Evolutionary conservation across 2,797 vertebrate genomes (phyloP).

Genomic region (Coregonus ussuriensis): DNA sequence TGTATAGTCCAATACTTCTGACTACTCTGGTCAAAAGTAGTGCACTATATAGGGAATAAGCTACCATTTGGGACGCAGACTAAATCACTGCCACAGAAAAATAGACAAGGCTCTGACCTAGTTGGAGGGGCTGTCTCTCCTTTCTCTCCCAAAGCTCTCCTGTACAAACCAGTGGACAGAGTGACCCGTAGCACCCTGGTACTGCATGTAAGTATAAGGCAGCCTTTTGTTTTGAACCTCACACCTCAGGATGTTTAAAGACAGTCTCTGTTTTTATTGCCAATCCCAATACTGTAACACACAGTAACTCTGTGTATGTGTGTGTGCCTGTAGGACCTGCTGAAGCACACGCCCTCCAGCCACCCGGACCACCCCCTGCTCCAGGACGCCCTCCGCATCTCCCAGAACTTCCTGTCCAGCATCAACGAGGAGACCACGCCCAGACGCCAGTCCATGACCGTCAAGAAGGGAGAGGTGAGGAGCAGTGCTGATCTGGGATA

Average conservation of each 20-base stretch:
- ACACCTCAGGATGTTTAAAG: no score
- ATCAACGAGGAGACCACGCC: constrained; percentile 98
- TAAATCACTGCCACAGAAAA: no score
- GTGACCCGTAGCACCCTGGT: constrained; percentile 67
- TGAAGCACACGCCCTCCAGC: constrained; percentile 92
- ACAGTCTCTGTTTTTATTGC: no score
- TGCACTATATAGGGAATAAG: constrained; percentile 73
- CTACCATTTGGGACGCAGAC: background rate
- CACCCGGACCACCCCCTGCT: constrained; percentile 92
- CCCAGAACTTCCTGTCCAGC: constrained; percentile 98
- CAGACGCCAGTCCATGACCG: constrained; percentile 91
- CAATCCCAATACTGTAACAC: no score
- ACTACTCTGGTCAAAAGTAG: no score
- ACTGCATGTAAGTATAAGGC: constrained; percentile 86
- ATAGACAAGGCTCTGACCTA: no score
- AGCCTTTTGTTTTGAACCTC: background rate
- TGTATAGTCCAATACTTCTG: no score
- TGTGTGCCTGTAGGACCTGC: constrained; percentile 53
- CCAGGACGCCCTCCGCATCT: constrained; percentile 94
- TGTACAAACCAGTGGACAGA: constrained; percentile 97
- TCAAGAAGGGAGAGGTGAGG: constrained; percentile 98
- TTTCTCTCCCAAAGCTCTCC: constrained; percentile 78
- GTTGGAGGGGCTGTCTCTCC: background rate
- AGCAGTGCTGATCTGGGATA: constrained; percentile 71
- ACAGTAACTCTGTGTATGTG: no score